Conservation (phyloP, 2,113 vertebrate genomes). For the Neoarius graeffei region DNA sequence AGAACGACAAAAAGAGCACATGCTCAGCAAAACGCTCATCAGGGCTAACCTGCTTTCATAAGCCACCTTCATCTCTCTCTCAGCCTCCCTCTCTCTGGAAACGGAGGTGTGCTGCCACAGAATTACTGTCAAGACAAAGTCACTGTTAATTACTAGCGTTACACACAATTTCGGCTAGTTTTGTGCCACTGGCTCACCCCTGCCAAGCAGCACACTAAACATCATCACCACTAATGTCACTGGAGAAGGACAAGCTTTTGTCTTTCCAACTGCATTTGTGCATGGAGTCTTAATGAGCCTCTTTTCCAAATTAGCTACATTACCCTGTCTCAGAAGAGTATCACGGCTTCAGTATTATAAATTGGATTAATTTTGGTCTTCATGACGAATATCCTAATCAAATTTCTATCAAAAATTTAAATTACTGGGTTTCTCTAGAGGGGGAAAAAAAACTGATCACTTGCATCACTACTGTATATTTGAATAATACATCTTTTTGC, state of each 20-base stretch:
- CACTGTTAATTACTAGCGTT: not conserved
- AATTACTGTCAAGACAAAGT: not conserved
- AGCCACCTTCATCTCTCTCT: not conserved
- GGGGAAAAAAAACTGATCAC: not conserved
- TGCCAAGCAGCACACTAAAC: not conserved
- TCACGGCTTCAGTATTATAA: not conserved
- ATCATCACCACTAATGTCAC: not conserved
- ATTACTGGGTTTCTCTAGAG: not conserved
- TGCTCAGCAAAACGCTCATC: conserved; percentile 51
- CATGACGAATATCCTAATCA: not conserved
- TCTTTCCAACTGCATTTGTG: not conserved
- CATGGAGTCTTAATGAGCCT: not conserved
- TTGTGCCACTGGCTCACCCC: not conserved
- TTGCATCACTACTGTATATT: not conserved
- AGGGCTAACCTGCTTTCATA: conserved; percentile 42
- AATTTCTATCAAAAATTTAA: not conserved
- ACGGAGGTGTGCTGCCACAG: not conserved
- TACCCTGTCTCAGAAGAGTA: not conserved
- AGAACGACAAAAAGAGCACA: conserved; percentile 40
- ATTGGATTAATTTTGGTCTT: not conserved
- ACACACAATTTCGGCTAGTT: not conserved
- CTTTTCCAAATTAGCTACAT: not conserved
- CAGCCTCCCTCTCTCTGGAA: not conserved
- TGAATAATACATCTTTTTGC: not conserved
- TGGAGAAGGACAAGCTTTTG: not conserved